Conservation (phyloP, 2,113 vertebrate genomes). For the Casuarius casuarius region DNA sequence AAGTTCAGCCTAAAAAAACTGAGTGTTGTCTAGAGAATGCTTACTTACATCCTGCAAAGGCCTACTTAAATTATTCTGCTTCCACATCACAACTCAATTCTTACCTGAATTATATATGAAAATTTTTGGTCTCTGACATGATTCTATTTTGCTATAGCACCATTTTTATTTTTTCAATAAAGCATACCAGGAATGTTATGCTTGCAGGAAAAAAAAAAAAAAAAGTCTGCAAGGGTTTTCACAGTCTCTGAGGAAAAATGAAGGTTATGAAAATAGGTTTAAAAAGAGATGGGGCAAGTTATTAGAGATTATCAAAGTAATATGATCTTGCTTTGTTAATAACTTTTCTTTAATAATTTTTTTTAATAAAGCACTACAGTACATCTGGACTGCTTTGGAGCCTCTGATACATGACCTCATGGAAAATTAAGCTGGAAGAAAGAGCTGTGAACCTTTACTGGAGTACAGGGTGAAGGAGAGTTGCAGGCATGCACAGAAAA, state of each 20-base stretch:
- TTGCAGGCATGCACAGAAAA: not conserved
- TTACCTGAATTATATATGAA: not conserved
- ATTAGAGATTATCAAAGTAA: not conserved
- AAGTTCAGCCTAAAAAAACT: no score
- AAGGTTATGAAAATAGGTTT: not conserved
- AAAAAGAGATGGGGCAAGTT: not conserved
- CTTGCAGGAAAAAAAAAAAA: not conserved
- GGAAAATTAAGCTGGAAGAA: not conserved
- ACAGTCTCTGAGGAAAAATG: not conserved
- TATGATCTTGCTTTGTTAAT: not conserved
- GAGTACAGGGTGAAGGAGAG: not conserved
- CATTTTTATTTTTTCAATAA: not conserved
- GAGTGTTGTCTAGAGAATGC: not conserved
- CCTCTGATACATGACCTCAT: not conserved
- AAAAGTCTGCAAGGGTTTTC: not conserved
- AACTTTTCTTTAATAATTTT: not conserved
- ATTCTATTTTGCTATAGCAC: not conserved
- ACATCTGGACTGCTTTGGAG: not conserved
- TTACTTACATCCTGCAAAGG: not conserved
- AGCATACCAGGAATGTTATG: not conserved
- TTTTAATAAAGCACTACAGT: not conserved
- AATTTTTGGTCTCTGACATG: not conserved
- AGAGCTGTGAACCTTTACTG: not conserved
- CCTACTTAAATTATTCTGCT: not conserved
- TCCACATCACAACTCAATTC: not conserved